Percentiles rank a stretch among this genome's conserved stretches.
Evolutionary conservation across 2,888 invertebrate genomes (phyloP).

Genomic region (Ochropleura leucogaster): DNA sequence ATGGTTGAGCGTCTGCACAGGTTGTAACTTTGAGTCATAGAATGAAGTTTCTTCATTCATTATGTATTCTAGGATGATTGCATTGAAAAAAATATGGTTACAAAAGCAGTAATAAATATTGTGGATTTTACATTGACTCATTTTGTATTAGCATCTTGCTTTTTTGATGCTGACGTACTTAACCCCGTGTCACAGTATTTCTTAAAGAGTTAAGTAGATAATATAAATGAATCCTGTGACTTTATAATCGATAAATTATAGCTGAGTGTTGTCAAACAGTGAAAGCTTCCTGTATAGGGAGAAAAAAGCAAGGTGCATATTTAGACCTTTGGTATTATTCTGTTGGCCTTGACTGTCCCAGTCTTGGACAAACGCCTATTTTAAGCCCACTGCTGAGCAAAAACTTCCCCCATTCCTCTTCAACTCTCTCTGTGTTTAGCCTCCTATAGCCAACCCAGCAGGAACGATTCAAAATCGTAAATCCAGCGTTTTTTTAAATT

Average conservation of each 20-base stretch:
- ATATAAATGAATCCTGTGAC: background rate
- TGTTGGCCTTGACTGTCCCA: no score
- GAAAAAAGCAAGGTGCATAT: background rate
- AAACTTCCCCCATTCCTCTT: no score
- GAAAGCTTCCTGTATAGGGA: background rate
- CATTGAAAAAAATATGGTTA: constrained; percentile 44
- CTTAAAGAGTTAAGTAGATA: background rate
- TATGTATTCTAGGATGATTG: constrained; percentile 39
- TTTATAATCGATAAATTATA: background rate
- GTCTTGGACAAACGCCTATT: no score
- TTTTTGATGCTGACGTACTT: constrained; percentile 18
- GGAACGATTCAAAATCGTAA: no score
- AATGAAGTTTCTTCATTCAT: constrained; percentile 30
- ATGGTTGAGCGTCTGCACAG: constrained; percentile 9
- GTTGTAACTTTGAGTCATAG: constrained; percentile 34
- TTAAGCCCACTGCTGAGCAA: no score
- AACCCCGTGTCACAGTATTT: background rate
- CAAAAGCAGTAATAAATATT: constrained; percentile 32
- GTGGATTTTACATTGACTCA: constrained; percentile 42
- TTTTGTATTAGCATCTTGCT: constrained; percentile 32
- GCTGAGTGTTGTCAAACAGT: background rate
- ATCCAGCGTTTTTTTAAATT: background rate
- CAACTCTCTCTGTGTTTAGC: no score
- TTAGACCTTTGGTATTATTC: background rate
- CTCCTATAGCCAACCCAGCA: no score